Conservation (phyloP, 2,888 invertebrate genomes). For the Mythimna vitellina region DNA sequence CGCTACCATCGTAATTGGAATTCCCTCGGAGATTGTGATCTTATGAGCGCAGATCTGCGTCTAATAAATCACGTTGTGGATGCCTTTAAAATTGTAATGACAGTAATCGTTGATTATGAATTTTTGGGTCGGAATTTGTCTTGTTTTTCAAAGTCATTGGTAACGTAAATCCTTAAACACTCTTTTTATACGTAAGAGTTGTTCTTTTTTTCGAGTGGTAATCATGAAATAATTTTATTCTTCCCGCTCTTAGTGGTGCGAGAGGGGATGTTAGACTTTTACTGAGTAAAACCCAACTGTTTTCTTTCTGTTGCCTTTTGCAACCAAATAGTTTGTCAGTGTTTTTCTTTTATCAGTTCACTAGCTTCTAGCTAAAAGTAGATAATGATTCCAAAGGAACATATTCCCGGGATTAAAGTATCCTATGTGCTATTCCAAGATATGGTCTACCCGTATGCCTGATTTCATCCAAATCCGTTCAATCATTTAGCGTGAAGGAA, state of each 20-base stretch:
- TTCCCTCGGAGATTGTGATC: conserved; percentile 83
- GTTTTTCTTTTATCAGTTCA: background rate
- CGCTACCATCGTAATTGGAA: conserved; percentile 82
- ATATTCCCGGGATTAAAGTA: too few species aligned
- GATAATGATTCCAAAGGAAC: too few species aligned
- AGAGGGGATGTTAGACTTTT: too few species aligned
- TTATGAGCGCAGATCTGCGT: conserved; percentile 79
- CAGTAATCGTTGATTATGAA: conserved; percentile 48
- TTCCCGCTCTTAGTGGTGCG: too few species aligned
- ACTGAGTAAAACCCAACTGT: too few species aligned
- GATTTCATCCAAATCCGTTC: too few species aligned
- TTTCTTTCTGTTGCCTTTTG: background rate
- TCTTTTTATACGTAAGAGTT: background rate
- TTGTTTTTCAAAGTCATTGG: too few species aligned
- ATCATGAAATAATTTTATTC: too few species aligned
- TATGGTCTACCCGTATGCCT: too few species aligned
- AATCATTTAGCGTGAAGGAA: too few species aligned
- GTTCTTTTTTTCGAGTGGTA: too few species aligned
- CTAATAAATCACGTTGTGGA: conserved; percentile 78
- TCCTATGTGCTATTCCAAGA: too few species aligned
- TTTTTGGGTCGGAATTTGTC: background rate
- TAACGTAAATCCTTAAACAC: background rate
- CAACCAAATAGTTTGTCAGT: background rate
- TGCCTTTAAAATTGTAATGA: conserved; percentile 72
- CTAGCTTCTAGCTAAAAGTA: background rate